These are phyloP conservation scores for Heterochromis multidens DNA, from an alignment of 2,113 vertebrate species.

Conservation along the genomic window DNA sequence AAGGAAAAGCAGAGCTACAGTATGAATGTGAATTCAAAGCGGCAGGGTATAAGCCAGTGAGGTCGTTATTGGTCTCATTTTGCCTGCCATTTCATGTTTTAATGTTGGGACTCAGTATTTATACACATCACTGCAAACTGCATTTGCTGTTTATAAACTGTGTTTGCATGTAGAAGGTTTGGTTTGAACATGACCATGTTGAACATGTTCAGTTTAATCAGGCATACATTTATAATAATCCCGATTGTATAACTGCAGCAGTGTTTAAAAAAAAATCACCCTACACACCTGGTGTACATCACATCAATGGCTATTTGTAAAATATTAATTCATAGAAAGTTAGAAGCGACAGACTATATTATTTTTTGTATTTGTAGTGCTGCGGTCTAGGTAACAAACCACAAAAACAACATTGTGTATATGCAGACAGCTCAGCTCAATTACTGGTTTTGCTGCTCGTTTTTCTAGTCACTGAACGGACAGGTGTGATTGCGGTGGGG, in stretches of 20 bases:
- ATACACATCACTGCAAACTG: accelerated
- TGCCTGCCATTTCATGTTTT: not conserved
- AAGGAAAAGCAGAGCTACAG: not conserved
- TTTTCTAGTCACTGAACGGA: not conserved
- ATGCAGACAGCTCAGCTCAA: not conserved
- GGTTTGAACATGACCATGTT: not conserved
- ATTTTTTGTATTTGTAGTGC: not conserved
- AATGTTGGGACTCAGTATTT: not conserved
- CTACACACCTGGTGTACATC: not conserved
- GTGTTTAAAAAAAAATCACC: not conserved
- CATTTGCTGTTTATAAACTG: not conserved
- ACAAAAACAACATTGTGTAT: not conserved
- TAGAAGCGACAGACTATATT: not conserved
- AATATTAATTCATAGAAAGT: not conserved
- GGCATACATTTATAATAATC: not conserved
- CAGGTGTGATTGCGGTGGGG: not conserved
- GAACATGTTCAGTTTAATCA: not conserved
- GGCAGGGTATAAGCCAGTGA: not conserved
- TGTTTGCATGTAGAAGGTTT: not conserved
- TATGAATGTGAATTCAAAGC: not conserved
- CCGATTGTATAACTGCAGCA: accelerated
- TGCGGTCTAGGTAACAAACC: not conserved
- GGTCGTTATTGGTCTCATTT: not conserved
- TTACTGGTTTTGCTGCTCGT: not conserved
- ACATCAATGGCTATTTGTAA: not conserved